Percentiles rank a stretch among this genome's conserved stretches.
Conservation (phyloP, 2,797 vertebrate species). For the Hylomyscus alleni region DNA sequence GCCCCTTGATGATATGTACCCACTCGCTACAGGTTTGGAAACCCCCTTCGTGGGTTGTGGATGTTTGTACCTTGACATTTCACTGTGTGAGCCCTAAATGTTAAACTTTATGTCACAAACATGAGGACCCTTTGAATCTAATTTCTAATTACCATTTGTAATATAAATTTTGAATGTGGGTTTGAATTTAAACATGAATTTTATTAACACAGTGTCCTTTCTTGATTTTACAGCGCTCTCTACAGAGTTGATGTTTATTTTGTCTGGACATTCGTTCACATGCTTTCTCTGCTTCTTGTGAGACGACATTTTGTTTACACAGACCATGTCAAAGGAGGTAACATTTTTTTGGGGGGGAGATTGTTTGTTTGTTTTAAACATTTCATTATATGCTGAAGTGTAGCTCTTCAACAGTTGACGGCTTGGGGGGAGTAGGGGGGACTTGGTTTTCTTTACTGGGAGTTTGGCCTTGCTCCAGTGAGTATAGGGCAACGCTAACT, state of each 20-base stretch:
- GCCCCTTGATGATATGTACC: neutral
- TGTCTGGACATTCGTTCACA: neutral
- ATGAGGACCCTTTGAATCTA: neutral
- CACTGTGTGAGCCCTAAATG: neutral
- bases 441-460: neutral
- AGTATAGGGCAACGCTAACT: neutral
- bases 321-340: neutral
- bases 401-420: neutral
- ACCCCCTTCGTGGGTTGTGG: neutral
- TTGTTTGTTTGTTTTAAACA: neutral
- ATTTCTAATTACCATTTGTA: neutral
- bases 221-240: neutral
- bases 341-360: neutral
- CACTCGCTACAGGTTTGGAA: neutral
- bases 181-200: neutral
- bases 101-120: conserved; percentile 27
- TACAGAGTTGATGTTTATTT: neutral
- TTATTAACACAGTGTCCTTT: neutral
- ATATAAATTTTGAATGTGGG: too few species aligned
- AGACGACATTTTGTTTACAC: neutral
- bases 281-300: neutral
- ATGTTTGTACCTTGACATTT: neutral
- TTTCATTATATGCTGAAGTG: neutral
- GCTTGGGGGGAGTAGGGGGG: neutral
- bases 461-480: neutral